Conservation (phyloP, 64 coral and sea anemone species). For the Dendronephthya gigantea region DNA sequence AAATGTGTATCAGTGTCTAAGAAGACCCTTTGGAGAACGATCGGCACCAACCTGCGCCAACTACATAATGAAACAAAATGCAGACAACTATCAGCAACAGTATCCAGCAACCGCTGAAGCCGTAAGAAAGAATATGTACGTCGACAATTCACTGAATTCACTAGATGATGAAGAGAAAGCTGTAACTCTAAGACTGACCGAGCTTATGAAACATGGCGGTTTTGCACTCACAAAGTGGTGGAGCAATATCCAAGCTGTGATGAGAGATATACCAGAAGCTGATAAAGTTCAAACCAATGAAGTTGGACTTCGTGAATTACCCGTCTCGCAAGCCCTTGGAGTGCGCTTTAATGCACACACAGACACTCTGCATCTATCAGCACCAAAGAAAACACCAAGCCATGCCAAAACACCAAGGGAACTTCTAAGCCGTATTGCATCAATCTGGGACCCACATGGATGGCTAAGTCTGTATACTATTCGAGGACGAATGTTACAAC, state of each 20-base stretch:
- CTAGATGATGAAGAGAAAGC: background rate
- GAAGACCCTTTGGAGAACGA: background rate
- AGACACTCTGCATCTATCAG: background rate
- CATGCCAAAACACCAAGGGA: background rate
- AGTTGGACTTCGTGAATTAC: constrained; percentile 7
- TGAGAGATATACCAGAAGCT: constrained; percentile 13
- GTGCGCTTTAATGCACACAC: background rate
- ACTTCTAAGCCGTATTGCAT: background rate
- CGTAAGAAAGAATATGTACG: background rate
- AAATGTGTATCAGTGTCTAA: background rate
- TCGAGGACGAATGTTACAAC: constrained; percentile 16
- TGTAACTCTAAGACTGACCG: background rate
- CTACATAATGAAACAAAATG: background rate
- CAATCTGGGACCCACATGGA: constrained; percentile 25
- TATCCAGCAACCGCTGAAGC: background rate
- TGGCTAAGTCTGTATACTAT: constrained; percentile 21
- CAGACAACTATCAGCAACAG: background rate
- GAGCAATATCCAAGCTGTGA: background rate
- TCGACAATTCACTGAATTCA: background rate
- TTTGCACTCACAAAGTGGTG: constrained; percentile 5
- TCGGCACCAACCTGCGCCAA: background rate
- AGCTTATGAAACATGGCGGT: background rate
- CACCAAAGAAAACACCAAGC: background rate
- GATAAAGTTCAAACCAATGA: constrained; percentile 3
- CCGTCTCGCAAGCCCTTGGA: background rate